Evolutionary conservation across 2,888 invertebrate species (phyloP).

Genomic region (Idaea biselata): DNA sequence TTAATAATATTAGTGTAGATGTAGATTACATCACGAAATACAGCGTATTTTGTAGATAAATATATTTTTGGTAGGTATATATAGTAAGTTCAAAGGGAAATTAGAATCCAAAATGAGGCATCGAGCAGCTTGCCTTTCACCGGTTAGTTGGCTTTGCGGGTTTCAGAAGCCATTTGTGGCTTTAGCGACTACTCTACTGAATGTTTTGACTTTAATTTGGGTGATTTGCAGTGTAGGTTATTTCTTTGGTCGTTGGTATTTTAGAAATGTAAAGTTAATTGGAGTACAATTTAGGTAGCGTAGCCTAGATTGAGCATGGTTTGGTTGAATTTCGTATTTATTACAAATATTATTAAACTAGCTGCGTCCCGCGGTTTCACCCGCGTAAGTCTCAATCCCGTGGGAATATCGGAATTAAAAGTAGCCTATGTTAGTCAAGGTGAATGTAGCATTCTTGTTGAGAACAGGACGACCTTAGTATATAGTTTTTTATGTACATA

Average conservation of each 20-base stretch:
- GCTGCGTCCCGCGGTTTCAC: too few relatives aligned
- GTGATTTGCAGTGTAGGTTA: too few relatives aligned
- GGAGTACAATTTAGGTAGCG: neutral
- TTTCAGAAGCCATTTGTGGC: neutral
- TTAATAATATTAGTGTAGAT: too few relatives aligned
- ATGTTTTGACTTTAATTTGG: neutral
- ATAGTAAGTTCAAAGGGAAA: neutral
- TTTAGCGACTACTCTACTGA: neutral
- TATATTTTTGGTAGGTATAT: neutral
- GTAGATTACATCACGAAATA: neutral
- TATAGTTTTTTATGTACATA: too few relatives aligned
- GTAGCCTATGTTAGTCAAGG: too few relatives aligned
- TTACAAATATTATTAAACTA: too few relatives aligned
- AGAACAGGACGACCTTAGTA: too few relatives aligned
- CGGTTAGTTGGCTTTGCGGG: neutral
- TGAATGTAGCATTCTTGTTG: too few relatives aligned
- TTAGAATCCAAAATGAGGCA: neutral
- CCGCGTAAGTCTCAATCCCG: too few relatives aligned
- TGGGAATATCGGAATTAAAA: too few relatives aligned
- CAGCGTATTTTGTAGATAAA: neutral
- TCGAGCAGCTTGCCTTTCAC: neutral
- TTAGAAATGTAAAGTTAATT: neutral
- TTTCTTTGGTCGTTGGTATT: neutral
- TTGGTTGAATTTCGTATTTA: too few relatives aligned
- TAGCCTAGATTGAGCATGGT: neutral